A percentile compares a stretch with the other conserved stretches of the same genome.
Evolutionary conservation across 2,113 vertebrate genomes (phyloP).

Genomic region (Gadus chalcogrammus): DNA sequence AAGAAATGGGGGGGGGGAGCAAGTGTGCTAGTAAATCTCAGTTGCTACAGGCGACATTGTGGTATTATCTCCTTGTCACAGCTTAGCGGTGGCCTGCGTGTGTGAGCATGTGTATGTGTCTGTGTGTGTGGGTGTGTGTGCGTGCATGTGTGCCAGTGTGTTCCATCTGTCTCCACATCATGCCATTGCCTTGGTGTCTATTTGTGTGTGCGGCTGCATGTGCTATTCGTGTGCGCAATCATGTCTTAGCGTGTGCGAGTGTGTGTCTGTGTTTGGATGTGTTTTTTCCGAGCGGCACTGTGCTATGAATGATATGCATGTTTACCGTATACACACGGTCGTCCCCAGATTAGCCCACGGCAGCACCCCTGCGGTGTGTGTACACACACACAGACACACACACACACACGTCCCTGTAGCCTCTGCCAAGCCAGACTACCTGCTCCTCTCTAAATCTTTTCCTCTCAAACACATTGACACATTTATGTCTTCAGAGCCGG

Average conservation of each 20-base stretch:
- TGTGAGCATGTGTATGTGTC: not conserved
- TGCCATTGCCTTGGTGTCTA: not conserved
- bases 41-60: constrained; percentile 38
- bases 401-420: constrained; percentile 31
- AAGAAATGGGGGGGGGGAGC: constrained; percentile 21
- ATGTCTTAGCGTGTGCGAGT: not conserved
- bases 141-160: constrained; percentile 4
- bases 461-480: constrained; percentile 23
- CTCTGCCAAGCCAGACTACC: constrained; percentile 36
- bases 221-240: not conserved
- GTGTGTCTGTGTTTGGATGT: constrained; percentile 5
- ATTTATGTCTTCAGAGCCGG: constrained; percentile 37
- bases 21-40: constrained; percentile 40
- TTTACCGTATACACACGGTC: constrained; percentile 42
- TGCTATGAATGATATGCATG: constrained; percentile 51
- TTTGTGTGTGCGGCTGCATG: constrained; percentile 10
- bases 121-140: constrained; percentile 12
- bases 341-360: constrained; percentile 53
- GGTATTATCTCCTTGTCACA: constrained; percentile 52
- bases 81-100: constrained; percentile 32
- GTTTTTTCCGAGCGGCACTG: constrained; percentile 23
- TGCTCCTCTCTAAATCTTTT: constrained; percentile 33
- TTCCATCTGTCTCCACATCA: not conserved
- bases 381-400: not conserved
- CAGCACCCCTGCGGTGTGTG: constrained; percentile 27